Percentiles rank a stretch among this genome's conserved stretches.
Conservation (phyloP, 2,888 invertebrate species). For the Heliconius erato region DNA sequence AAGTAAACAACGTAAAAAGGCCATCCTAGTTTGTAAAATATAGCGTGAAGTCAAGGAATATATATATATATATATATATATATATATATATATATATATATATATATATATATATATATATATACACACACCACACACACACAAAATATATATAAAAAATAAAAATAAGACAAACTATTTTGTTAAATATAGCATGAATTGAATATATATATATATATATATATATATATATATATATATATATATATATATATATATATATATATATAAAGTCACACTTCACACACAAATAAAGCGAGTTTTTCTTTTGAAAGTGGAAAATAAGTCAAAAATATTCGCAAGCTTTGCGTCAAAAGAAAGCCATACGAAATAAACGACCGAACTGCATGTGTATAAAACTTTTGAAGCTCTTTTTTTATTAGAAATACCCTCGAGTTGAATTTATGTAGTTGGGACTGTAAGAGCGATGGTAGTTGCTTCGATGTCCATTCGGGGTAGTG, state of each 20-base stretch:
- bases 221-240: no score
- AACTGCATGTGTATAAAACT: neutral
- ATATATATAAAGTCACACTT: no score
- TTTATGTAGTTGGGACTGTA: neutral
- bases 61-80: no score
- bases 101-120: no score
- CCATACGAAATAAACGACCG: neutral
- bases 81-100: no score
- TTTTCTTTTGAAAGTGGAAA: conserved; percentile 1
- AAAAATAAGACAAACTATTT: neutral
- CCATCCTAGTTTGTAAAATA: neutral
- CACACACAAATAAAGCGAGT: neutral
- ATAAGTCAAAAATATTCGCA: neutral
- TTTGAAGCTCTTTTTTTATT: neutral
- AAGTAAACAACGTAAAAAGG: neutral
- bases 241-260: no score
- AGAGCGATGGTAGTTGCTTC: neutral
- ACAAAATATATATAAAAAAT: neutral
- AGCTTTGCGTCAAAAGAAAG: neutral
- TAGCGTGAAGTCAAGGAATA: neutral
- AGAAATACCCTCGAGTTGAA: neutral
- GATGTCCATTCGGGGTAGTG: neutral
- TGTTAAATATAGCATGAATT: neutral
- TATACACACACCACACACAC: no score
- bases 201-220: no score